Evolutionary conservation across 1,140 invertebrate genomes (phyloP), one percentile per base, ranked within the genome.

Genomic region (Matsumurasca onukii): DNA sequence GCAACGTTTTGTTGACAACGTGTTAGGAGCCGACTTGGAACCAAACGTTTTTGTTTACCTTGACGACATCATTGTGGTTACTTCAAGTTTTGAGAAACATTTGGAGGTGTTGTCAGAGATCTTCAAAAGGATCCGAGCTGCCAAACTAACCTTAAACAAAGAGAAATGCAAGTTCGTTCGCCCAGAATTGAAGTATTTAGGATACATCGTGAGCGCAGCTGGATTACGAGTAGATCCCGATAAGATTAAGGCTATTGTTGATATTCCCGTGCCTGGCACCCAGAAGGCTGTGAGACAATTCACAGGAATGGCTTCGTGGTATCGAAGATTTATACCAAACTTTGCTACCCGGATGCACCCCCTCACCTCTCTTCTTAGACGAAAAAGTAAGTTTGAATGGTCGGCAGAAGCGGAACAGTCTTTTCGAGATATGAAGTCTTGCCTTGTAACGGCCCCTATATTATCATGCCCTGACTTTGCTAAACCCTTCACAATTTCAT

Each of bases 111-210:
- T 59, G 25, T 2, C 15, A 9, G 25, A 59, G 30, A 59, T 59
- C 12, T 59, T 59, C 5, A 27, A 59, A 9, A 25, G 55, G 9
- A 25, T 29, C 25, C 22, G 25, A 27, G n/a, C 15, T 27, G 25
- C 55, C 30, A 27, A 59, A 29, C 3, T 59, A 9, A 59, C 55
- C 9, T 24, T 59, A 13, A 59, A 59, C n/a, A 2, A 27, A 27
- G 55, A 59, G 9, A 59, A 59, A 29, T 59, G 55, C 25, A 5
- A 27, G 22, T 59, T 59, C 24, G 25, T 22, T n/a, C 55, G 55
- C 3, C 3, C 15, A 27, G 55, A 59, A 59, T 27, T 59, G 3
- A 27, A 27, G 25, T 59, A 52, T 52, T 29, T 59, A 24, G 55
- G 25, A 17, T 59, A 59, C 24, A 27, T 59, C 3, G 25, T 59